Base-by-base conservation (phyloP, 2,888 invertebrate species). In the Lithosia quadra region DNA sequence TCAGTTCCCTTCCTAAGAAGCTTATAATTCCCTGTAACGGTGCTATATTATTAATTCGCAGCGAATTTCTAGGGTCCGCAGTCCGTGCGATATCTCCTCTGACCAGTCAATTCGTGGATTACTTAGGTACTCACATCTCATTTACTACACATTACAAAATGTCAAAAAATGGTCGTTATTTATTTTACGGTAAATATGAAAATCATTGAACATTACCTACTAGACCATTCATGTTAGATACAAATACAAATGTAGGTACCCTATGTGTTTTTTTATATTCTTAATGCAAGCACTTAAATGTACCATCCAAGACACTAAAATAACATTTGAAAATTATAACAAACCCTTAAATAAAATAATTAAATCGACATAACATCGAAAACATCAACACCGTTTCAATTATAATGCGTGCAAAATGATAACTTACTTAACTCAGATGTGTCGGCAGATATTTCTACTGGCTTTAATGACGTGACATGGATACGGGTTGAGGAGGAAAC, bases 401-500 rank as follows among this genome's bases (percentile, higher is more conserved):
- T 77, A 77, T 81, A 81, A 79, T 77, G 79, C 76, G 77, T 76
- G 83, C 82, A 82, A 88, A 63, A 89, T 90, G 87, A 87, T 91
- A 90, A 93, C 90, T 91, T 89, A 86, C 86, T 88, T 88, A 90
- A 88, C 85, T 87, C 88, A 93, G 92, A 94, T 93, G 88, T 91
- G 90, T 89, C 89, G 90, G 90, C 86, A 90, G 93, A 94, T 94
- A 94, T 94, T 94, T 92, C 93, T 93, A 86, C 91, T 80, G 84
- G 88, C 88, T 88, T 92, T 93, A 94, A 93, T 94, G 92, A 90
- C 86, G 86, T 94, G 95, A 88, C 85, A 94, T 95, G 92, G 94
- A 95, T 95, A 93, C 90, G 94, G 90, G 91, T 87, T 86, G 88
- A 86, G 88, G 90, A 94, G 92, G 94, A 94, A 95, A 94, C 94